Percentiles rank a stretch among this genome's conserved stretches.
Evolutionary conservation across 2,888 invertebrate genomes (phyloP).

Genomic region (Deilephila elpenor): DNA sequence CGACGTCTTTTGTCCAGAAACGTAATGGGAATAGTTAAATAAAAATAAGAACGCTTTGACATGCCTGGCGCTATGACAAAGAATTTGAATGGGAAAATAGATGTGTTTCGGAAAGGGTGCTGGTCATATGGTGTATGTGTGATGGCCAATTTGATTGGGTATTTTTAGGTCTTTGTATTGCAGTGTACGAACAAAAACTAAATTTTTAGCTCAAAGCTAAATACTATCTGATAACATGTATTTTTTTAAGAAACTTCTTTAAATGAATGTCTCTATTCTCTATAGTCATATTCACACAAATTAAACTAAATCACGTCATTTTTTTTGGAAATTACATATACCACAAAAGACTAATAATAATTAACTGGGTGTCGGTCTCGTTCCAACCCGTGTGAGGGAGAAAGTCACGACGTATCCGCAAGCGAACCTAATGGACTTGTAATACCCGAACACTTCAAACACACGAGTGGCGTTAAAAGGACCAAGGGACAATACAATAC

Average conservation of each 20-base stretch:
- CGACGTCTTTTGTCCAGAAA: constrained; percentile 81
- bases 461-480: constrained; percentile 83
- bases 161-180: no score
- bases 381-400: constrained; percentile 45
- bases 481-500: constrained; percentile 74
- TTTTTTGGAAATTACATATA: background rate
- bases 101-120: background rate
- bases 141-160: no score
- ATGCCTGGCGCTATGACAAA: constrained; percentile 62
- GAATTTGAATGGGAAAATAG: background rate
- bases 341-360: background rate
- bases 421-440: constrained; percentile 83
- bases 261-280: no score
- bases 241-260: no score
- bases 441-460: constrained; percentile 81
- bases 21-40: constrained; percentile 82
- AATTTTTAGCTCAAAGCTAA: no score
- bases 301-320: no score
- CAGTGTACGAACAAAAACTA: no score
- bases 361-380: constrained; percentile 38
- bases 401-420: constrained; percentile 71
- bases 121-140: background rate
- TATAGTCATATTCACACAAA: no score
- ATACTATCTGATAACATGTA: no score
- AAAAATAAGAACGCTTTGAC: constrained; percentile 65